Percentiles rank a stretch among this genome's conserved stretches.
phyloP scores from a whole-genome alignment of 2,888 invertebrate genomes.

The Oscheius sp. region DNA sequence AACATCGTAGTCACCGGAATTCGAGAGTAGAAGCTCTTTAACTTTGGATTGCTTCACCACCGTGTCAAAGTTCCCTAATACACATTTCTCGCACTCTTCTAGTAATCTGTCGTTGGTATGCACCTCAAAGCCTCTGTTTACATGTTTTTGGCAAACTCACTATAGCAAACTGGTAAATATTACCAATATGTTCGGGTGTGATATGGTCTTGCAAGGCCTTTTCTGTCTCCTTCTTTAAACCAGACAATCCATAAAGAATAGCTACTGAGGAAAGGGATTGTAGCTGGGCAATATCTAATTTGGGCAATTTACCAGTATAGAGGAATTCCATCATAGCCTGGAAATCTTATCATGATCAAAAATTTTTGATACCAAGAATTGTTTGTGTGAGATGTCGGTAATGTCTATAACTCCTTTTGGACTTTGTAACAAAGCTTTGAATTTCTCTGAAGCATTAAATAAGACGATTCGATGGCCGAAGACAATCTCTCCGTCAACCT shows the following conservation, averaged over 20 bases:
- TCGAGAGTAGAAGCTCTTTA: conserved; percentile 27
- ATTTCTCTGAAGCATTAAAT: conserved; percentile 78
- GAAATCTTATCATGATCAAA: conserved; percentile 58
- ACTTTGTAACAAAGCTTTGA: conserved; percentile 74
- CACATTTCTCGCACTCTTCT: conserved; percentile 36
- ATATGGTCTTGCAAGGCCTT: conserved; percentile 83
- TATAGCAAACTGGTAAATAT: conserved; percentile 81
- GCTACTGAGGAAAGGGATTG: conserved; percentile 87
- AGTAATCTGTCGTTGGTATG: conserved; percentile 30
- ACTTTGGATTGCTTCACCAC: conserved; percentile 31
- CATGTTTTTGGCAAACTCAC: conserved; percentile 29
- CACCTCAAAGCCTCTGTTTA: conserved; percentile 28
- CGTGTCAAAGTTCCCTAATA: conserved; percentile 41
- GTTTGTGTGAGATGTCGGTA: conserved; percentile 90
- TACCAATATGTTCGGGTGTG: conserved; percentile 88
- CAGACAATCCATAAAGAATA: conserved; percentile 89
- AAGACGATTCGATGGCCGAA: conserved; percentile 93
- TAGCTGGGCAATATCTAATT: conserved; percentile 84
- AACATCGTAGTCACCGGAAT: conserved; percentile 30
- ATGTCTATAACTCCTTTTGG: conserved; percentile 82
- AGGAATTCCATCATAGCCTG: conserved; percentile 92
- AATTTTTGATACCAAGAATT: conserved; percentile 83
- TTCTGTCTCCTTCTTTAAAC: conserved; percentile 86
- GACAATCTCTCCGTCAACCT: conserved; percentile 84
- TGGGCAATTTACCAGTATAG: conserved; percentile 88